Base-by-base conservation (phyloP, 2,113 vertebrate species). In the Sander lucioperca region DNA sequence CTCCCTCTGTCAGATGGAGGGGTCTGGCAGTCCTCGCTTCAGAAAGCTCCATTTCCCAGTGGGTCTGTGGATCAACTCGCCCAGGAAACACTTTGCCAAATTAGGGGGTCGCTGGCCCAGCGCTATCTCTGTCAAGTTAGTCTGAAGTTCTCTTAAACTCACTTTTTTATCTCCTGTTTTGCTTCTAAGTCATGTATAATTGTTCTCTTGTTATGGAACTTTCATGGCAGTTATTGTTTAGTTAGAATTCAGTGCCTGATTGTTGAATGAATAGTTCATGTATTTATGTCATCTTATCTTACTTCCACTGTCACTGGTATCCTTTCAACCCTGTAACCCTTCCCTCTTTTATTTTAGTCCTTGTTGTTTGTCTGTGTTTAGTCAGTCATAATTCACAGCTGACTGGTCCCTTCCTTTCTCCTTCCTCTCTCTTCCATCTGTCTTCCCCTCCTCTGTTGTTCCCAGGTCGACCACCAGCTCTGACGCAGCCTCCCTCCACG, bases 41-140 rank as follows among this genome's bases (percentile, higher is more conserved):
- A 95, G 96, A 92, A 98, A 97, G 75, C 97, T 97, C 27, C 96
- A 97, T 92, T 97, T 98, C 91, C 97, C 97, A 3, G 96, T 97
- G 80, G 97, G 97, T 85, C 95, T 98, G 88, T 98, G 97, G 97
- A 98, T 98, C 92, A 97, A 97, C 91, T 98, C 97, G 8, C 97
- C 97, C 67, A 94, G 97, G 91, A 98, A 98, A 93, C 97, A 97
- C 86, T 96, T 98, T 89, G 97, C 96, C 83, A 98, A 98, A 88
- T 93, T 97, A 30, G 96, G 97, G 50, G 93, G 96, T 54, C 96
- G 97, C 61, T 97, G 97, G 97, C 97, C 97, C 73, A 98, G 97
- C 1, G 96, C 96, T 6, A 94, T 94, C 64, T 98, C 97, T 23
- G 97, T 98, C 90, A 97, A 96, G 97, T 98, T 88, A 94, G 96